Evolutionary conservation across 1,140 invertebrate genomes (phyloP).

Genomic region (Fopius arisanus): DNA sequence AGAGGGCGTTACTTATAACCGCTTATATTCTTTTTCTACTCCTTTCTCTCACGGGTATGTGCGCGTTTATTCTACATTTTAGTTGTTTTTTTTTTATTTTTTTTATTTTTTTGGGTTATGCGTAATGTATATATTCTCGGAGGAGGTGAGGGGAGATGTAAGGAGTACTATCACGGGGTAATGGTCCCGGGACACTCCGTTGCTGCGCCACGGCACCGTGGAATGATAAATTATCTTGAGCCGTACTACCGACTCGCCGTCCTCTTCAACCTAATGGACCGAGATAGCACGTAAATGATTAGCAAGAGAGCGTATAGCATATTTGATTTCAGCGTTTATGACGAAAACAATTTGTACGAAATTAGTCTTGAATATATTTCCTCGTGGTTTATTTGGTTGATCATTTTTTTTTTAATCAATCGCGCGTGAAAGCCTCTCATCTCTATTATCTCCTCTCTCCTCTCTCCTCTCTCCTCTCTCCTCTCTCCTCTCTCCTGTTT

Average conservation of each 20-base stretch:
- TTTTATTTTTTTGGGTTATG: no score
- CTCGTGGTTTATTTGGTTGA: neutral
- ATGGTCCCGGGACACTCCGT: slow-evolving; percentile 31
- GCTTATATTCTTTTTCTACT: slow-evolving; percentile 10
- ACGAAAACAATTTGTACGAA: slow-evolving; percentile 29
- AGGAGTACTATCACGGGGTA: slow-evolving; percentile 21
- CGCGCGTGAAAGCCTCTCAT: no score
- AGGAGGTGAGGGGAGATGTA: slow-evolving; percentile 12
- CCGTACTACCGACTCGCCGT: slow-evolving; percentile 35
- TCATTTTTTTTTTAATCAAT: no score
- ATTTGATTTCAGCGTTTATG: slow-evolving; percentile 26
- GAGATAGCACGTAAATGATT: slow-evolving; percentile 30
- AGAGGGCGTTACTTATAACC: slow-evolving; percentile 20
- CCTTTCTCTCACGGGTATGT: slow-evolving; percentile 9
- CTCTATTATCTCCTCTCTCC: no score
- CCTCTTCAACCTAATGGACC: slow-evolving; percentile 36
- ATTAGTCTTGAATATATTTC: slow-evolving; percentile 10
- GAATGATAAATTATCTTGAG: slow-evolving; percentile 40
- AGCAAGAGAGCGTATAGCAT: slow-evolving; percentile 19
- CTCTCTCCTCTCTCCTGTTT: no score
- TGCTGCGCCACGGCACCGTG: slow-evolving; percentile 3
- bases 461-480: no score
- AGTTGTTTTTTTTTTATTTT: neutral
- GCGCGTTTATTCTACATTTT: neutral
- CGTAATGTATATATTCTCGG: neutral